Base-by-base conservation (phyloP, 1,140 invertebrate species). In the Drosophila busckii region DNA sequence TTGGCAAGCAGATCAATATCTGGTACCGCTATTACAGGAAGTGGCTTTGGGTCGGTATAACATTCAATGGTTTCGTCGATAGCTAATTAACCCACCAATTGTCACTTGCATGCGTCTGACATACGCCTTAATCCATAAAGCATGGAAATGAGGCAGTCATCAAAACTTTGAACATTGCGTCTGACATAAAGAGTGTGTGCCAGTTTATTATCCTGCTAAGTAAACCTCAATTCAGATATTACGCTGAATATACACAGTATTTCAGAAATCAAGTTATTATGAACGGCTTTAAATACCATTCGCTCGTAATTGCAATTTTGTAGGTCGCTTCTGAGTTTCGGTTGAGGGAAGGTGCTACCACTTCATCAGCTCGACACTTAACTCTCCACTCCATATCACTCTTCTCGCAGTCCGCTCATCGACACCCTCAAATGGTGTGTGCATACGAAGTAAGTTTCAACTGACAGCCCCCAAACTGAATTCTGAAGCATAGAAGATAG, bases 241-340 rank as follows among this genome's bases (percentile, higher is more conserved):
- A 17, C 6, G 29, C n/a, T 42, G 10, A 13, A 9, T 19, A 31
- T 17, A 26, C 26, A 37, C 32, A 12, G 13, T 2, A 44, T 32
- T 13, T 17, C 9, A 29, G 17, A 35, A 61, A 54, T 49, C 15
- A 29, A 40, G 38, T 62, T 32, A 34, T 50, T 66, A 50, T 56
- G 31, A 32, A 16, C n/a, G 50, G 38, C 50, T 56, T 62, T 56
- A 50, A 40, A 56, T 56, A 49, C 44, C 63, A 56, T 66, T 62
- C 32, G 26, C 10, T 26, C 17, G 45, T 62, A 66, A 62, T 66
- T 62, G 44, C 58, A 65, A 54, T 62, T 40, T 23, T 42, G 48
- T 44, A 9, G 37, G 15, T n/a, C 31, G 26, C n/a, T n/a, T n/a
- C n/a, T n/a, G n/a, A n/a, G n/a, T n/a, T 2, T 4, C 19, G 22